Conservation (phyloP, 1,140 invertebrate genomes). For the Anastatus disparis region DNA sequence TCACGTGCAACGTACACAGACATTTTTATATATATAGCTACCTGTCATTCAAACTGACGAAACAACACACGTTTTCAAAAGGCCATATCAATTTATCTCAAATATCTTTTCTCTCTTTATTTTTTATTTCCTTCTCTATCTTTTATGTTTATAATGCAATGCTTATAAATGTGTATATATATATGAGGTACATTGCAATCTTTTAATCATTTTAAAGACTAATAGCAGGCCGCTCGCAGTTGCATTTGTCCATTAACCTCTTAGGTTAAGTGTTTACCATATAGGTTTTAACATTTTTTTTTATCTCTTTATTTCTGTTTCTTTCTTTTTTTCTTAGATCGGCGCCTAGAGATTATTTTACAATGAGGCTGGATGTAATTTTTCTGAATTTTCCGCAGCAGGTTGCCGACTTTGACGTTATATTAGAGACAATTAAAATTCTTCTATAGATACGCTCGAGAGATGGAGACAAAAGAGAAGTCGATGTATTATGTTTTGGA, state of each 20-base stretch:
- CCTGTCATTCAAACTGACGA: slow-evolving; percentile 15
- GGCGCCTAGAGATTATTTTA: background rate
- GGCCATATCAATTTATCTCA: slow-evolving; percentile 10
- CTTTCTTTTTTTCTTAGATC: background rate
- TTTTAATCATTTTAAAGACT: slow-evolving; percentile 30
- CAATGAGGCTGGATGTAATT: background rate
- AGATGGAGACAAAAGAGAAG: too few species aligned
- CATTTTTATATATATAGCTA: too few species aligned
- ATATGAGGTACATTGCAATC: background rate
- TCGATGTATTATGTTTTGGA: too few species aligned
- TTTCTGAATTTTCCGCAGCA: background rate
- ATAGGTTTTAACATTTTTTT: too few species aligned
- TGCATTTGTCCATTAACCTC: slow-evolving; percentile 19
- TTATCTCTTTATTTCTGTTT: too few species aligned
- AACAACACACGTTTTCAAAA: background rate
- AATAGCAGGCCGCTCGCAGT: background rate
- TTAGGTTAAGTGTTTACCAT: background rate
- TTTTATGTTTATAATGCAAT: too few species aligned
- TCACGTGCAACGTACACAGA: slow-evolving; percentile 6
- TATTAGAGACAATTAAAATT: slow-evolving; percentile 21
- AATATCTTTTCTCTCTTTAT: background rate
- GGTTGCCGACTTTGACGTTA: background rate
- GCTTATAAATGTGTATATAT: too few species aligned
- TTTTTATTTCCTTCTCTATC: background rate
- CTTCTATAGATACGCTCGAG: background rate